These are phyloP conservation scores for Chesias legatella DNA, from an alignment of 2,888 invertebrate species.

Conservation along the genomic window DNA sequence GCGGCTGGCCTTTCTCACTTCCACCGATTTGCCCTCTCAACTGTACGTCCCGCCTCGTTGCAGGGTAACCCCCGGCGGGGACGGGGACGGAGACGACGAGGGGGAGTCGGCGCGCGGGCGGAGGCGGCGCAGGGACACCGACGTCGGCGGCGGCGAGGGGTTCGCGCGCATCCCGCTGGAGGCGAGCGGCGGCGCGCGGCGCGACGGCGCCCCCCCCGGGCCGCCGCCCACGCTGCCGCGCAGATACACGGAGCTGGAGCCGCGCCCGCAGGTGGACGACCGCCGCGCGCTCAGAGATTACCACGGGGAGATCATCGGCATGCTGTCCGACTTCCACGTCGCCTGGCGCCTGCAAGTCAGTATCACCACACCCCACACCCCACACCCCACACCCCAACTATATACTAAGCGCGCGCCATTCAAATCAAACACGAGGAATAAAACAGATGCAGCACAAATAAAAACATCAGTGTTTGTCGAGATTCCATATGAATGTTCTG, in stretches of 20 bases:
- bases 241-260: conserved; percentile 64
- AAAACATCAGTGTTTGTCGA: no score
- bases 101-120: neutral
- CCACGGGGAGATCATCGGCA: conserved; percentile 54
- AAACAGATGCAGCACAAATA: no score
- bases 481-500: no score
- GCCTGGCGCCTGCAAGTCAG: conserved; percentile 52
- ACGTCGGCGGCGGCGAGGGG: conserved; percentile 16
- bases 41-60: conserved; percentile 14
- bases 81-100: neutral
- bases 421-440: no score
- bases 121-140: conserved; percentile 24
- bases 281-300: conserved; percentile 57
- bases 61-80: neutral
- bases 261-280: conserved; percentile 44
- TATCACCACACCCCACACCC: neutral
- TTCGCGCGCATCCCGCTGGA: conserved; percentile 38
- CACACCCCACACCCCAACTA: neutral
- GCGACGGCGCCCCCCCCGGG: conserved; percentile 34
- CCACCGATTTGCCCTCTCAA: no score
- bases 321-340: conserved; percentile 61
- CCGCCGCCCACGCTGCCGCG: conserved; percentile 69
- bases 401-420: neutral
- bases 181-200: conserved; percentile 28
- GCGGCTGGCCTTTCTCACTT: no score